Base-by-base conservation (phyloP, 2,888 invertebrate genomes). In the Pollenia amentaria region DNA sequence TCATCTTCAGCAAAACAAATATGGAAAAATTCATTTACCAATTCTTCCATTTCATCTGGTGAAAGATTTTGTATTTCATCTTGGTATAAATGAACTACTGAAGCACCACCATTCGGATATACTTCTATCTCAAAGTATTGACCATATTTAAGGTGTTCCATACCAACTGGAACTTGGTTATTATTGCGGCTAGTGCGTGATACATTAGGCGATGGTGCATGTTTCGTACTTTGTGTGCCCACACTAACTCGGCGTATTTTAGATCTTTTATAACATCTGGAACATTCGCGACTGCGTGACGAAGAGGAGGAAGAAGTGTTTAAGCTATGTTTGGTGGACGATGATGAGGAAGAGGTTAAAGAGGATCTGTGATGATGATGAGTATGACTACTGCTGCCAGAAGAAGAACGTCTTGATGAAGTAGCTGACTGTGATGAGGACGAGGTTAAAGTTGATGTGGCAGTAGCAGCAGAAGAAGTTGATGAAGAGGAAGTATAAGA, bases 51-150 rank as follows among this genome's bases (percentile, higher is more conserved):
- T 91, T 98, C 96, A 38, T 95, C 94, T 0, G 94, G 94, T 29
- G 95, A 94, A 18, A 88, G 69, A 90, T 96, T 95, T 90, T 97
- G 96, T 55, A 99, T 96, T 93, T 99, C 98, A 88, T 98, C 96
- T 92, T 98, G 98, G 93, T 98, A 97, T 91, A 98, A 95, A 93
- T 98, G 98, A 42, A 99, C 95, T 16, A 98, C 96, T 44, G 96
- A 95, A 0, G 98, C 99, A 44, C 98, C 99, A 14, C 99, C 99
- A 94, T 99, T 99, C 0, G 98, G 96, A 93, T 99, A 97, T 0
- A 96, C 96, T 93, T 99, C 99, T 85, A 98, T 95, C 85, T 97
- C 96, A 94, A 98, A 97, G 90, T 96, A 95, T 89, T 96, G 95
- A 88, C 93, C 94, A 91, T 95, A 96, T 90, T 95, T 96, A n/a